Evolutionary conservation across 1,140 invertebrate species (phyloP), one percentile per base, ranked within the genome.

Genomic region (Phortica variegata): DNA sequence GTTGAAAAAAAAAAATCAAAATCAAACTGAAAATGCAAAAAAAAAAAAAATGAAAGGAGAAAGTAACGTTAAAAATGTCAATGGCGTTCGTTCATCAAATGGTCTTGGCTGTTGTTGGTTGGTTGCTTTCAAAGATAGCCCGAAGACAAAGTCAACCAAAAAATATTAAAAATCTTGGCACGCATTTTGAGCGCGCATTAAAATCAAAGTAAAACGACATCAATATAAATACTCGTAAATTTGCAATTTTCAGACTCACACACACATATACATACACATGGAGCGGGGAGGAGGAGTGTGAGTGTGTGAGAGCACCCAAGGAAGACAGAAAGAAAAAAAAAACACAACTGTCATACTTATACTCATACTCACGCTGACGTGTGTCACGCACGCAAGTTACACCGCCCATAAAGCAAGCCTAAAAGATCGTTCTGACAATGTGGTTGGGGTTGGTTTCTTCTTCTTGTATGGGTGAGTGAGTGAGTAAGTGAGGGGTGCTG

Each of bases 201-300:
- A 70, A 70, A 70, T 70, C 66, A 70, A 70, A 70, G 66, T 65
- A 60, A 70, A 65, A 71, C 65, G 61, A 63, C 65, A 70, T 66
- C 66, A 70, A 70, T 71, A 68, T 68, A 68, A 68, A 68, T 68
- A 68, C 63, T 68, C 63, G 63, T 68, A 68, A 68, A 68, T 68
- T 68, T 68, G 63, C 63, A 68, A 68, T 68, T 68, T 68, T 54
- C 46, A 52, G 55, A 40, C 48, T 36, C 57, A 54, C 26, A 38
- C 52, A 38, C 33, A 34, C 7, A 29, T 29, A 29, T 61, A 61
- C 54, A 57, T 53, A 46, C 53, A 44, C 41, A 47, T 33, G 16
- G 31, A 3, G 7, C 13, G 19, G 44, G 23, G 44, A 48, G 42
- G 18, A 40, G 49, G 31, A 31, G n/a, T 23, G 29, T 16, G 32